These are phyloP conservation scores for Echinops telfairi DNA, from an alignment of 2,113 vertebrate genomes.

Conservation along the genomic window DNA sequence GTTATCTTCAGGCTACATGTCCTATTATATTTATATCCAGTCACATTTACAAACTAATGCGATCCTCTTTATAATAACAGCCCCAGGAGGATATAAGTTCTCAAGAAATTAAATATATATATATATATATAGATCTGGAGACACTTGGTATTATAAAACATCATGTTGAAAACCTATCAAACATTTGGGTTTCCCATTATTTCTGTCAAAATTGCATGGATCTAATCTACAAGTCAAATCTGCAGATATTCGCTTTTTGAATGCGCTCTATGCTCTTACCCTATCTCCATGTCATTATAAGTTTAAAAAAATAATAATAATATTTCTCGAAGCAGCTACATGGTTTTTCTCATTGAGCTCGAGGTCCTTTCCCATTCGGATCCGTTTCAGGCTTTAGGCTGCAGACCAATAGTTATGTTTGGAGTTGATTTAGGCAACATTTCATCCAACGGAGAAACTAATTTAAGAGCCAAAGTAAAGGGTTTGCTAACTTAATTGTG, in stretches of 20 bases:
- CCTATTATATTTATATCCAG: slow-evolving; percentile 9
- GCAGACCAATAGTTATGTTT: neutral
- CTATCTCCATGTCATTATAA: neutral
- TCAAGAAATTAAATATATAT: slow-evolving; percentile 34
- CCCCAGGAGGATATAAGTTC: neutral
- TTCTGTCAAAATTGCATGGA: slow-evolving; percentile 28
- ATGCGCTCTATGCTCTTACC: slow-evolving; percentile 15
- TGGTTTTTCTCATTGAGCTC: neutral
- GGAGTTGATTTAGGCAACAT: slow-evolving; percentile 21
- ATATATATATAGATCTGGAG: neutral
- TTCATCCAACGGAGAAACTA: slow-evolving; percentile 41
- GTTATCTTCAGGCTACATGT: slow-evolving; percentile 32
- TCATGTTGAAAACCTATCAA: slow-evolving; percentile 34
- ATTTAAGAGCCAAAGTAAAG: slow-evolving; percentile 21
- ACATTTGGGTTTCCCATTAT: slow-evolving; percentile 39
- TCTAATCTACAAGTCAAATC: slow-evolving; percentile 24
- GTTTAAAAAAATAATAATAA: neutral
- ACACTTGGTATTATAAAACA: neutral
- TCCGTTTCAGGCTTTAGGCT: neutral
- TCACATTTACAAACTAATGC: neutral
- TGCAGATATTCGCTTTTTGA: slow-evolving; percentile 8
- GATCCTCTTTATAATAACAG: slow-evolving; percentile 22
- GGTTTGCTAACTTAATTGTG: slow-evolving; percentile 42
- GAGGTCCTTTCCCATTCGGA: neutral
- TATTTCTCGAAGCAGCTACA: slow-evolving; percentile 26